Evolutionary conservation across 1,140 invertebrate species (phyloP).

Genomic region (Babylonia areolata): DNA sequence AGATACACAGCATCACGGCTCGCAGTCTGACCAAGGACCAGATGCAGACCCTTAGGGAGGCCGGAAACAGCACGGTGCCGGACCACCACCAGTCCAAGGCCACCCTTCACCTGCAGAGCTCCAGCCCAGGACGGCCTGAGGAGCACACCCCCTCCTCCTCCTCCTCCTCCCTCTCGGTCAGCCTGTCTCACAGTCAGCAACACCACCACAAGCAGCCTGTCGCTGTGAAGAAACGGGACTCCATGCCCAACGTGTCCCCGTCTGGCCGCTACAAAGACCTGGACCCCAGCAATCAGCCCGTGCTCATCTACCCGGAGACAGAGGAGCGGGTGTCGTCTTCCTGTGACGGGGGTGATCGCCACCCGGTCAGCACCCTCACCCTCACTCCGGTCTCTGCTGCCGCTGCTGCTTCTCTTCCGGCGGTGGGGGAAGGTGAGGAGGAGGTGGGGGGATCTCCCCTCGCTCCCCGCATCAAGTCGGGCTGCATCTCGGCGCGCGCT

Average conservation of each 20-base stretch:
- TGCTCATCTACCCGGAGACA: conserved; percentile 1
- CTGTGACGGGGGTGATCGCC: not conserved
- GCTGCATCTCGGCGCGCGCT: conserved; percentile 64
- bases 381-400: not conserved
- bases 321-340: not conserved
- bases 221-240: not conserved
- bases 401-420: too few species aligned
- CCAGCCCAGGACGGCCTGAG: not conserved
- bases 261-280: conserved; percentile 27
- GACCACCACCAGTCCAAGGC: not conserved
- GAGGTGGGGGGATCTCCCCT: not conserved
- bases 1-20: conserved; percentile 69
- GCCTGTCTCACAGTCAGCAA: not conserved
- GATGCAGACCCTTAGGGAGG: conserved; percentile 51
- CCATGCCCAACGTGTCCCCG: not conserved
- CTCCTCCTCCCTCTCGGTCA: not conserved
- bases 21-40: conserved; percentile 63
- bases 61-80: not conserved
- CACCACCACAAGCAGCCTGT: not conserved
- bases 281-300: conserved; percentile 13
- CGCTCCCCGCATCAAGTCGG: conserved; percentile 55
- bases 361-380: not conserved
- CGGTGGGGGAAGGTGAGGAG: not conserved
- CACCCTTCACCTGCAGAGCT: not conserved
- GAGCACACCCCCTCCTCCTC: not conserved